A percentile compares a stretch with the other conserved stretches of the same genome.
These are phyloP conservation scores for Carlito syrichta DNA, from an alignment of 2,113 vertebrate genomes.

Conservation along the genomic window DNA sequence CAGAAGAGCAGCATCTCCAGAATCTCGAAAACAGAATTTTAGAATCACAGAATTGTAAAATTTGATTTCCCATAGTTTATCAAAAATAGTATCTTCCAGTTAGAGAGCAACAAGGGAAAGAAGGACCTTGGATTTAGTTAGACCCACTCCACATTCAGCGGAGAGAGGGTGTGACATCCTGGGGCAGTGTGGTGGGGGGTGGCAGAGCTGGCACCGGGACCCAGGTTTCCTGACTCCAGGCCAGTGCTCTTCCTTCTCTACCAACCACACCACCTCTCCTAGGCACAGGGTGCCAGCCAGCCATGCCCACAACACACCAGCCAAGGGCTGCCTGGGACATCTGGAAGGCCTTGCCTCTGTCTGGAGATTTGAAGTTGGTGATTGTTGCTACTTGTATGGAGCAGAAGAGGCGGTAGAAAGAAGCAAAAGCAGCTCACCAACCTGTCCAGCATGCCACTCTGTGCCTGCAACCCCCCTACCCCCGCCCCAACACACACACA, in stretches of 20 bases:
- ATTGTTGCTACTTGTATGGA: background rate
- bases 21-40: slow-evolving; percentile 3
- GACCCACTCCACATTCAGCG: background rate
- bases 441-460: background rate
- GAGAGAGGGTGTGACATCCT: background rate
- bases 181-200: background rate
- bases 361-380: background rate
- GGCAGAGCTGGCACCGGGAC: background rate
- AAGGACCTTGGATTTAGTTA: background rate
- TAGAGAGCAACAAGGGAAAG: background rate
- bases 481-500: too few species aligned
- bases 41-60: background rate
- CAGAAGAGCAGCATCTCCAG: background rate
- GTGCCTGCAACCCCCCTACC: background rate
- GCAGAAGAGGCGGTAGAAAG: background rate
- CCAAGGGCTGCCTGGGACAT: background rate
- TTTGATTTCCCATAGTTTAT: background rate
- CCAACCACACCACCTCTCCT: background rate
- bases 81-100: background rate
- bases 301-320: background rate
- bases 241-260: background rate
- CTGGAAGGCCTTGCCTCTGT: background rate
- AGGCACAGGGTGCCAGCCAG: background rate
- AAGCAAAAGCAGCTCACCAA: background rate
- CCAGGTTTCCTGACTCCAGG: background rate